A percentile compares a stretch with the other conserved stretches of the same genome.
Conservation (phyloP, 1,140 invertebrate species). For the Gonioctena quinquepunctata region DNA sequence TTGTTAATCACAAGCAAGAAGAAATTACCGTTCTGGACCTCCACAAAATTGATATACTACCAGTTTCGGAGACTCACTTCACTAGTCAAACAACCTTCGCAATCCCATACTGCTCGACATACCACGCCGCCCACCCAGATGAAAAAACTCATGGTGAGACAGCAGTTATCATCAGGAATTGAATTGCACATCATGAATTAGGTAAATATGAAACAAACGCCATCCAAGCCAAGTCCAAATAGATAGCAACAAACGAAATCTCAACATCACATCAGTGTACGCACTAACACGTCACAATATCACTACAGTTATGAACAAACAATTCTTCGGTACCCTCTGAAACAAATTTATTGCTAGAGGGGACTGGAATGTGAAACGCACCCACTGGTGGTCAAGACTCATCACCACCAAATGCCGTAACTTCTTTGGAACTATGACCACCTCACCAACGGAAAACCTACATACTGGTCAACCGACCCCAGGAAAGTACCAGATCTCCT, state of each 20-base stretch:
- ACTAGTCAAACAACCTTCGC: conserved; percentile 29
- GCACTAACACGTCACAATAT: conserved; percentile 43
- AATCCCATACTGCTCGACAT: conserved; percentile 30
- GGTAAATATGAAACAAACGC: conserved; percentile 19
- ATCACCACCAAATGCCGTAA: conserved; percentile 42
- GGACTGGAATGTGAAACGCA: conserved; percentile 56
- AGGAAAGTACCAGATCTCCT: no score
- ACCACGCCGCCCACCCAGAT: conserved; percentile 38
- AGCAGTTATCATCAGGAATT: conserved; percentile 36
- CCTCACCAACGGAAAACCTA: conserved; percentile 49
- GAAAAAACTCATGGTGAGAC: conserved; percentile 38
- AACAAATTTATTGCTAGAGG: conserved; percentile 50
- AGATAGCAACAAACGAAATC: conserved; percentile 18
- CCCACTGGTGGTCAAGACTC: conserved; percentile 52
- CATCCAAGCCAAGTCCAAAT: conserved; percentile 43
- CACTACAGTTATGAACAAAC: conserved; percentile 34
- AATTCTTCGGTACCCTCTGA: conserved; percentile 47
- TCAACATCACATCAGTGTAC: conserved; percentile 48
- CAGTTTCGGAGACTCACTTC: conserved; percentile 46
- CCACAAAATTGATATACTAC: conserved; percentile 40
- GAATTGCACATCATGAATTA: conserved; percentile 27
- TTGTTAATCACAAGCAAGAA: conserved; percentile 32
- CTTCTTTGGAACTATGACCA: conserved; percentile 39
- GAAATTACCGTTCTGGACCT: conserved; percentile 29
- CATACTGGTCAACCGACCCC: conserved; percentile 54